Evolutionary conservation across 1,140 invertebrate genomes (phyloP).

Genomic region (Cyrtorhinus lividipennis): DNA sequence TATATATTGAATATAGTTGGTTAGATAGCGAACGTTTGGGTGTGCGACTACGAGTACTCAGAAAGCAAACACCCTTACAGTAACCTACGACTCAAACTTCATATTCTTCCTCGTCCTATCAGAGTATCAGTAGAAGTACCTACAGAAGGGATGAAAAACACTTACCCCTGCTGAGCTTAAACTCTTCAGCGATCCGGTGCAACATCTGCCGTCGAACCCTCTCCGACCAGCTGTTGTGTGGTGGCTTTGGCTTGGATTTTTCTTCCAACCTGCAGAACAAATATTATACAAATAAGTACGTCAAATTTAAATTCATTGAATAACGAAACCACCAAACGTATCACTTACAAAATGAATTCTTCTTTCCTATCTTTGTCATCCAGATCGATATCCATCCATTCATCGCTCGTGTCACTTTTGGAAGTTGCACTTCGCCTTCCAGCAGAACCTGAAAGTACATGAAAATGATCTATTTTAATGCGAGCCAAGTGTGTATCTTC

Average conservation of each 20-base stretch:
- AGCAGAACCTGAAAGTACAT: slow-evolving; percentile 15
- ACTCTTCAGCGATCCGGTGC: slow-evolving; percentile 4
- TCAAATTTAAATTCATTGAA: no score
- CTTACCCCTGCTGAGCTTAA: not conserved
- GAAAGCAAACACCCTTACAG: no score
- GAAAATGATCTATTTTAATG: no score
- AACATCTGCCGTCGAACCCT: slow-evolving; percentile 17
- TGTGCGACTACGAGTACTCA: no score
- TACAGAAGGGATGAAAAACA: not conserved
- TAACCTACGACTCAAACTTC: no score
- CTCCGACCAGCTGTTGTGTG: slow-evolving; percentile 12
- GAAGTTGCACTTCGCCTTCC: slow-evolving; percentile 2
- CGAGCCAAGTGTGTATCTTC: no score
- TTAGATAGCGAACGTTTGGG: no score
- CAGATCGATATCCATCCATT: slow-evolving; percentile 24
- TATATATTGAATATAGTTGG: no score
- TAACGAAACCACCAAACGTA: no score
- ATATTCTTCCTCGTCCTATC: no score
- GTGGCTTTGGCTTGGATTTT: not conserved
- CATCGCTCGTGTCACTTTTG: slow-evolving; percentile 24
- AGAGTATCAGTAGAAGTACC: no score
- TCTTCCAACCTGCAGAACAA: slow-evolving; percentile 14
- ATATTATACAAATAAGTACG: no score
- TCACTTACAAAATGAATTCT: slow-evolving; percentile 18
- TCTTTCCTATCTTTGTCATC: slow-evolving; percentile 20